Evolutionary conservation across 1,140 invertebrate species (phyloP), one percentile per base, ranked within the genome.

Genomic region (Zaprionus ghesquierei): DNA sequence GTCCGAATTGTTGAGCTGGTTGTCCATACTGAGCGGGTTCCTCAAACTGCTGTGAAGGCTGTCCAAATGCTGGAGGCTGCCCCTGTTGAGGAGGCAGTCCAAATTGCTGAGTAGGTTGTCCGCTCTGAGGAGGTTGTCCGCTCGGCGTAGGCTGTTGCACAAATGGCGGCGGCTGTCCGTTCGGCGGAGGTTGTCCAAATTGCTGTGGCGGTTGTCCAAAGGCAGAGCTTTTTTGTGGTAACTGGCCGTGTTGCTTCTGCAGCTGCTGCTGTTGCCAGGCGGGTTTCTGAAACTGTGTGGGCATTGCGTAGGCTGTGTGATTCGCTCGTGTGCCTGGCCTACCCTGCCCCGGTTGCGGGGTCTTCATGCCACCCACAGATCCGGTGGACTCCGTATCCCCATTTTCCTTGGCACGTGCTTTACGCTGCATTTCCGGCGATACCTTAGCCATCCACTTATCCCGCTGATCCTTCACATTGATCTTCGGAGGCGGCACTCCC

Each of bases 391-490:
- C n/a, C 5, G 20, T 13, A 8, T 44, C 23, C 9, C 33, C 1
- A 0, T n/a, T 41, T 13, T 51, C 23, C 15, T 71, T 46, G 10
- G 58, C 58, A 5, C 64, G 63, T 1, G 33, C 49, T 12, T 74
- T 49, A 10, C 41, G 44, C 18, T 79, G 79, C 63, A 70, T 41
- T 13, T 70, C 58, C 4, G 82, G 76, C 4, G 79, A 73, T 0
- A 89, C 76, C 20, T 79, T 82, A n/a, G 79, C 81, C 75, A 86
- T 23, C 82, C 82, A 87, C 13, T 87, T 87, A 5, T 74, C 79
- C 2, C 82, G 65, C 60, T 79, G 84, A 65, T 87, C 79, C 5
- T 70, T 38, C 10, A 87, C 72, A 12, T 54, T 59, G 8, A 69
- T 62, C 10, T 49, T 46, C 0, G 59, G 49, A 20, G 15, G 38